Percentiles rank a stretch among this genome's conserved stretches.
These are phyloP conservation scores for Centropyge bicolor DNA, from an alignment of 2,797 vertebrate genomes.

Conservation along the genomic window DNA sequence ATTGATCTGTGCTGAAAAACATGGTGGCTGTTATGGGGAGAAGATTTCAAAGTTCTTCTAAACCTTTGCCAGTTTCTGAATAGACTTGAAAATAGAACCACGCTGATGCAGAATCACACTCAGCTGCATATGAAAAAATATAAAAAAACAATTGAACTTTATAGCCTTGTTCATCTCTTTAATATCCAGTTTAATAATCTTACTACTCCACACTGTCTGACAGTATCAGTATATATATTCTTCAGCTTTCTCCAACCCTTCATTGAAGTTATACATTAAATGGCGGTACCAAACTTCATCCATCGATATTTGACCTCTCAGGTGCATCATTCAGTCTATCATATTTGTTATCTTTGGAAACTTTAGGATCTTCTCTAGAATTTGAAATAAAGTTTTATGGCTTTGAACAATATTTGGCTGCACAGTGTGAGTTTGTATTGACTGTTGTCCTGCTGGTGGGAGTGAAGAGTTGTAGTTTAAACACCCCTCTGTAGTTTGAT, in stretches of 20 bases:
- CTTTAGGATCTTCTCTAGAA: neutral
- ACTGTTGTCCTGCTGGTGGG: constrained; percentile 2
- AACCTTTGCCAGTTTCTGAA: neutral
- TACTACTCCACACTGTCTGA: neutral
- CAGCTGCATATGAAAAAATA: neutral
- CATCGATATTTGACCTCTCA: neutral
- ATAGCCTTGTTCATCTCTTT: neutral
- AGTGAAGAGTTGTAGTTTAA: constrained; percentile 26
- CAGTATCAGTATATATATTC: neutral
- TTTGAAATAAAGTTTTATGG: neutral
- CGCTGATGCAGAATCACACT: neutral
- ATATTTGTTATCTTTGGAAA: constrained; percentile 8
- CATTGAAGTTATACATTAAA: neutral
- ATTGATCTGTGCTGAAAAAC: constrained; percentile 3
- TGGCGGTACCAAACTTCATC: neutral
- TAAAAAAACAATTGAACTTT: neutral
- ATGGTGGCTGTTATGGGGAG: neutral
- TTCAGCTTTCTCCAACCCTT: neutral
- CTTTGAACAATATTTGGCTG: constrained; percentile 18
- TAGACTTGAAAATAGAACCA: constrained; percentile 20
- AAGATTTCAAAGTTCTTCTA: neutral
- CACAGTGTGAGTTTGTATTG: constrained; percentile 7
- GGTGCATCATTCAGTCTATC: constrained; percentile 5
- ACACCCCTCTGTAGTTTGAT: constrained; percentile 20
- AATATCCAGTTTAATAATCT: neutral